phyloP scores from a whole-genome alignment of 2,113 vertebrate species.

The Centrocercus urophasianus region DNA sequence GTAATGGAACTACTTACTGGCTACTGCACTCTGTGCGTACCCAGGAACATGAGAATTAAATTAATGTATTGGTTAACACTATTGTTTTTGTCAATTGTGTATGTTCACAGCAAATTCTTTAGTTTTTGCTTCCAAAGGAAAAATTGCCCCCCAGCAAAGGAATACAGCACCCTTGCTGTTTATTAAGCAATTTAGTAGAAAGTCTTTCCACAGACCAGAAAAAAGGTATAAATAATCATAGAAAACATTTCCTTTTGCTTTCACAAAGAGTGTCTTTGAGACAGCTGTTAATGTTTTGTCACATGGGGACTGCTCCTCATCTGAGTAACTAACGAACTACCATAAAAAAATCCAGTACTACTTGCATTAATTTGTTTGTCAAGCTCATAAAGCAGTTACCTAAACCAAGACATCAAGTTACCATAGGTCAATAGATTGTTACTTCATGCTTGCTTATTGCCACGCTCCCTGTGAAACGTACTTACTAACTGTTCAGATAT shows the following conservation, averaged over 20 bases:
- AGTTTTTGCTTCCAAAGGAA: background rate
- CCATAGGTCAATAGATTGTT: slow-evolving; percentile 16
- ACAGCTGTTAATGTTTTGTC: slow-evolving; percentile 50
- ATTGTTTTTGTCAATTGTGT: background rate
- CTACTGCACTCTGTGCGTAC: background rate
- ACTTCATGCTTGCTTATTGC: background rate
- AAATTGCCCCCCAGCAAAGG: background rate
- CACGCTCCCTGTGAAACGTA: background rate
- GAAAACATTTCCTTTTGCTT: slow-evolving; percentile 47
- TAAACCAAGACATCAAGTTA: slow-evolving; percentile 54
- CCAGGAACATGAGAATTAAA: background rate
- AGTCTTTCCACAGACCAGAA: background rate
- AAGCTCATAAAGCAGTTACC: slow-evolving; percentile 20
- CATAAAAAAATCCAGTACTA: slow-evolving; percentile 20
- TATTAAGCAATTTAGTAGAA: background rate
- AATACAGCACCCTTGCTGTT: background rate
- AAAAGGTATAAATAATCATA: slow-evolving; percentile 2
- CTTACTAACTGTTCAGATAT: slow-evolving; percentile 4
- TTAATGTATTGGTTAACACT: background rate
- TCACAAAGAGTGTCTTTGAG: slow-evolving; percentile 7
- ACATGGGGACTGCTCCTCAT: slow-evolving; percentile 7
- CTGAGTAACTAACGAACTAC: background rate
- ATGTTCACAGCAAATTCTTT: background rate
- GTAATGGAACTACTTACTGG: background rate
- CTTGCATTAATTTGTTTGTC: slow-evolving; percentile 37